Conservation (phyloP, 2,113 vertebrate species). For the Mesembrinibis cayennensis region DNA sequence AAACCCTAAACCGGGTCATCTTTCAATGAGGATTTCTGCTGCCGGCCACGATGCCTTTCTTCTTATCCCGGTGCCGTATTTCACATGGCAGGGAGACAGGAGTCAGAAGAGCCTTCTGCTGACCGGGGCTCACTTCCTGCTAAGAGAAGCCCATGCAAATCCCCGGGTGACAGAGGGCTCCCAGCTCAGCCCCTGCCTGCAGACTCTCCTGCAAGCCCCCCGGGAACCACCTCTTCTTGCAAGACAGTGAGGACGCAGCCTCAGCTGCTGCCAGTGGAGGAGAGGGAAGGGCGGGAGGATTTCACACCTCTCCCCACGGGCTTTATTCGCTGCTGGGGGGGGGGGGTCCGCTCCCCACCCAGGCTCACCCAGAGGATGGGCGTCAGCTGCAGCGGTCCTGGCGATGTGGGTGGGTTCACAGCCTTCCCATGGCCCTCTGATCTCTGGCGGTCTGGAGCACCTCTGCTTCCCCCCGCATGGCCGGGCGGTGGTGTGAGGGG, state of each 20-base stretch:
- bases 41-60: neutral
- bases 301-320: neutral
- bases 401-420: neutral
- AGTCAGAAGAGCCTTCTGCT: neutral
- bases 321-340: accelerated
- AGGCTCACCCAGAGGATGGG: neutral
- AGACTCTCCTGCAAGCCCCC: neutral
- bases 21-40: neutral
- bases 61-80: neutral
- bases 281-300: neutral
- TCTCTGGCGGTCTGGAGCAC: neutral
- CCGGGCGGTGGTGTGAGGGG: accelerated
- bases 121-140: neutral
- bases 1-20: constrained; percentile 2
- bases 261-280: neutral
- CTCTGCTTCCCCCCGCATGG: neutral
- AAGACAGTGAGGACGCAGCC: accelerated
- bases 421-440: neutral
- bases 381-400: neutral
- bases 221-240: accelerated
- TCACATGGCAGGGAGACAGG: neutral
- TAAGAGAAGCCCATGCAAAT: neutral
- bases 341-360: neutral
- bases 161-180: accelerated
- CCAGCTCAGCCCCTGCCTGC: neutral